These are phyloP conservation scores for Alligator mississippiensis DNA, from an alignment of 2,113 vertebrate species.

Conservation along the genomic window DNA sequence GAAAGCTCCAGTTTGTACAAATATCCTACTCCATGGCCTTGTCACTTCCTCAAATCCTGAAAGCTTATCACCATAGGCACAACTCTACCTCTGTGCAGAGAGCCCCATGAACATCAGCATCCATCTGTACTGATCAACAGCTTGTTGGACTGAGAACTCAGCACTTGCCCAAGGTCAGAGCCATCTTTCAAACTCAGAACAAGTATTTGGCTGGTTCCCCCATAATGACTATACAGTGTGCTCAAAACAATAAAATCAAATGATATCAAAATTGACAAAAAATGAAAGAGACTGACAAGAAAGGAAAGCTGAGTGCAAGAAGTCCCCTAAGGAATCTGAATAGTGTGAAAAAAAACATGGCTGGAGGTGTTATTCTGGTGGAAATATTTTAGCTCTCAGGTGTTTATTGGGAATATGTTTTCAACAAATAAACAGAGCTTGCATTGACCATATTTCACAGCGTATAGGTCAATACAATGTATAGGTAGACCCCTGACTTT, in stretches of 20 bases:
- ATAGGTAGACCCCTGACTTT: too few relatives aligned
- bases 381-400: not conserved
- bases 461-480: too few relatives aligned
- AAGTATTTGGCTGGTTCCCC: slow-evolving; percentile 12
- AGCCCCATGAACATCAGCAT: not conserved
- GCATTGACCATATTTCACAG: not conserved
- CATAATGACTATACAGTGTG: not conserved
- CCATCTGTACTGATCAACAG: not conserved
- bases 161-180: not conserved
- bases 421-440: not conserved
- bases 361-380: not conserved
- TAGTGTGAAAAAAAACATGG: not conserved
- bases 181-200: not conserved
- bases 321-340: not conserved
- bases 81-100: not conserved
- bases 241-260: not conserved
- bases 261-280: not conserved
- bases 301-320: not conserved
- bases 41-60: not conserved
- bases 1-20: not conserved
- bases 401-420: not conserved
- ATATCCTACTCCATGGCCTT: not conserved
- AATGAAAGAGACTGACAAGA: not conserved
- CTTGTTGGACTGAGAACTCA: not conserved
- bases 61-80: not conserved